These are phyloP conservation scores for Psococerastis gibbosa DNA, from an alignment of 2,888 invertebrate species.

Conservation along the genomic window DNA sequence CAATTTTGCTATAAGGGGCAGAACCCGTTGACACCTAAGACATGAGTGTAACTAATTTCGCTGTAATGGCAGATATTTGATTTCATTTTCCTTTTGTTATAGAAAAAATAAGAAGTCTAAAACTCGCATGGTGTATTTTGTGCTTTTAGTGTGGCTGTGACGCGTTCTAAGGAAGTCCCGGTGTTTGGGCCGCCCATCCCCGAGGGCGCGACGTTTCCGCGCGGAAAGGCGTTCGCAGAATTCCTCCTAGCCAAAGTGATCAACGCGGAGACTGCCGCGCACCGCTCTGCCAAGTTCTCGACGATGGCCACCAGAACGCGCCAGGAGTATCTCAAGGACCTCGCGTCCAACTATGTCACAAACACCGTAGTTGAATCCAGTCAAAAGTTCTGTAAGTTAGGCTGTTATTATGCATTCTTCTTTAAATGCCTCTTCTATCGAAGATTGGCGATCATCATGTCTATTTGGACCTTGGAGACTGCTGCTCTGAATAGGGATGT, in stretches of 20 bases:
- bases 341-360: conserved; percentile 67
- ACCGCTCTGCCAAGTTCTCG: conserved; percentile 88
- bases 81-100: too few species aligned
- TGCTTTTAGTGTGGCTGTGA: conserved; percentile 31
- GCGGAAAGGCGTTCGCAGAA: conserved; percentile 86
- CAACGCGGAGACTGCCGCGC: conserved; percentile 92
- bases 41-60: too few species aligned
- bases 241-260: conserved; percentile 88
- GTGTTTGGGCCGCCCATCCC: conserved; percentile 92
- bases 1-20: too few species aligned
- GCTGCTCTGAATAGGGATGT: too few species aligned
- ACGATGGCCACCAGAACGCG: conserved; percentile 92
- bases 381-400: conserved; percentile 64
- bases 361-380: conserved; percentile 63
- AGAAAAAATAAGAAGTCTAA: too few species aligned
- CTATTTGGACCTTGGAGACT: too few species aligned
- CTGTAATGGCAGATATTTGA: too few species aligned
- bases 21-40: too few species aligned
- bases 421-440: neutral
- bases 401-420: conserved; percentile 9
- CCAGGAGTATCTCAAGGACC: conserved; percentile 87
- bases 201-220: conserved; percentile 67
- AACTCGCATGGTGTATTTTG: too few species aligned
- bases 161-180: conserved; percentile 82
- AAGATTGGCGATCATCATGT: too few species aligned